phyloP scores from a whole-genome alignment of 1,140 invertebrate genomes.

The Littorina saxatilis region DNA sequence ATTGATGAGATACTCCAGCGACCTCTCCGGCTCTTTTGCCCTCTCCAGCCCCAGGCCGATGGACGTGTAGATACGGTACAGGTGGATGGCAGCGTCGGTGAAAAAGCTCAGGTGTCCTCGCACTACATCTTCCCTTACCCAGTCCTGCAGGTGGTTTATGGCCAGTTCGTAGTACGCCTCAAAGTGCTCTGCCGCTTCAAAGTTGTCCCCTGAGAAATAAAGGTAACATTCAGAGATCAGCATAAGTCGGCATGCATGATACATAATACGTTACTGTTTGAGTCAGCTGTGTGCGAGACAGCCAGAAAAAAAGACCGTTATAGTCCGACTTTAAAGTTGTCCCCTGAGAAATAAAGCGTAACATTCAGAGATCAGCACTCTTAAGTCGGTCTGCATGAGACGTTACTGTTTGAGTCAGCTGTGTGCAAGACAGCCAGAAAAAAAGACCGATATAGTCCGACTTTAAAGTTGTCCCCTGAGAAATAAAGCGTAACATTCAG shows the following conservation, averaged over 20 bases:
- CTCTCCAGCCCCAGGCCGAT: conserved; percentile 57
- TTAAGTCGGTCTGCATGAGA: too few species aligned
- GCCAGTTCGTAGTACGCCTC: conserved; percentile 69
- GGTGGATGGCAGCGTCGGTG: conserved; percentile 68
- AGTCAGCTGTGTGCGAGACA: too few species aligned
- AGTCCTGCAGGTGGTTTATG: conserved; percentile 60
- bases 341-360: conserved; percentile 58
- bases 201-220: conserved; percentile 59
- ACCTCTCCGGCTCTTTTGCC: conserved; percentile 51
- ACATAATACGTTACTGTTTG: too few species aligned
- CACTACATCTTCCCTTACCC: conserved; percentile 48
- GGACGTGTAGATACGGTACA: conserved; percentile 69
- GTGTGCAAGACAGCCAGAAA: too few species aligned
- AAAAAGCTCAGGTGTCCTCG: conserved; percentile 52
- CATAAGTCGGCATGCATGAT: too few species aligned
- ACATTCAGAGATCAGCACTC: too few species aligned
- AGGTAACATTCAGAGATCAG: too few species aligned
- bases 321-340: too few species aligned
- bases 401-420: too few species aligned
- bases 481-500: too few species aligned
- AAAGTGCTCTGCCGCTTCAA: conserved; percentile 70
- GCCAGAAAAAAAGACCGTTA: too few species aligned
- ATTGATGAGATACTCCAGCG: conserved; percentile 65
- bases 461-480: conserved; percentile 63
- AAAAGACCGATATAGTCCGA: too few species aligned